Base-by-base conservation (phyloP, 2,888 invertebrate genomes). In the Coleophora deauratella region DNA sequence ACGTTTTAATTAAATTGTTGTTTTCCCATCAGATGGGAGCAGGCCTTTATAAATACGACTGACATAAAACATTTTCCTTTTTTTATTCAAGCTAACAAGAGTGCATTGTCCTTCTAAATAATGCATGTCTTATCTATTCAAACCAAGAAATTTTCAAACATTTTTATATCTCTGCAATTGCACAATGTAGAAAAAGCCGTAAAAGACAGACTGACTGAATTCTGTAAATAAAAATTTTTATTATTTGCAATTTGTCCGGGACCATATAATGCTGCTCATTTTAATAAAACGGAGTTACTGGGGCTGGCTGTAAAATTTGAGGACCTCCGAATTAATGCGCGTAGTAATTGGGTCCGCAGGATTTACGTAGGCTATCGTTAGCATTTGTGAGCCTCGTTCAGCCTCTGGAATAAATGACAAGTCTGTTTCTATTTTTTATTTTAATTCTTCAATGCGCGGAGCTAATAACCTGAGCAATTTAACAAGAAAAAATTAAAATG, bases 201-300 rank as follows among this genome's bases (percentile, higher is more conserved):
- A 21, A 21, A 21, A 21, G 6, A 6, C 21, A 21, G 21, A 21
- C 21, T 21, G 3, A 21, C 3, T 21, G 21, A 21, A 21, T 21
- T 21, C 21, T 21, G 52, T 62, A 49, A 58, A 72, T 72, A 71
- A 69, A 68, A 66, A 65, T 62, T 73, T 72, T 75, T 76, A 74
- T 70, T 68, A 59, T 47, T 47, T 55, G 59, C 63, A 61, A 68
- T 73, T 60, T 59, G 54, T 51, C 55, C 55, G 55, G 57, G 47
- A 55, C 65, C 69, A 69, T 76, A 72, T 72, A 69, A 72, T 63
- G 61, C 62, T 59, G 66, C 63, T 68, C 72, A 72, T 79, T 79
- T 78, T 79, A 78, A 81, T 80, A 80, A 79, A 80, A 72, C 61
- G 62, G 62, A 72, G 77, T 78, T 70, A 67, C 73, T 62, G 57